Percentiles rank a stretch among this genome's conserved stretches.
These are phyloP conservation scores for Pantala flavescens DNA, from an alignment of 1,140 invertebrate genomes.

Conservation along the genomic window DNA sequence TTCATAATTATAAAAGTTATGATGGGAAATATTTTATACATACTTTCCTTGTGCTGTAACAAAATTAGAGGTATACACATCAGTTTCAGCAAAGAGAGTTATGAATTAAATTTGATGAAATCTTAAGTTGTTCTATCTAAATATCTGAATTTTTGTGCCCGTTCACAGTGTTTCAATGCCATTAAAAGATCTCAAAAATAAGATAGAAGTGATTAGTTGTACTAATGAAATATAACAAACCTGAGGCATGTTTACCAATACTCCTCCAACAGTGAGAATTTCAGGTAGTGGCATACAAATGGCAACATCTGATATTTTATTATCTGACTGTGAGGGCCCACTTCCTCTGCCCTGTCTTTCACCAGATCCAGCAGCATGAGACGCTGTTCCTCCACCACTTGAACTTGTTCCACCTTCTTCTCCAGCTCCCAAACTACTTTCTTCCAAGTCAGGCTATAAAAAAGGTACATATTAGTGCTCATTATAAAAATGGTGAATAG, in stretches of 20 bases:
- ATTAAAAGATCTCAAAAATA: no score
- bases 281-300: slow-evolving; percentile 51
- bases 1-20: no score
- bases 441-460: slow-evolving; percentile 7
- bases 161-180: no score
- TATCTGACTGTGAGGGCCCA: background rate
- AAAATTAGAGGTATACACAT: no score
- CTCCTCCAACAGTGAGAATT: slow-evolving; percentile 65
- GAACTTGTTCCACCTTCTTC: background rate
- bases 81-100: no score
- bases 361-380: slow-evolving; percentile 40
- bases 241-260: slow-evolving; percentile 81
- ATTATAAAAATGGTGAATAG: no score
- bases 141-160: no score
- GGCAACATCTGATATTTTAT: slow-evolving; percentile 40
- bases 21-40: no score
- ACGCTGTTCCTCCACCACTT: background rate
- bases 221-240: slow-evolving; percentile 43
- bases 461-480: background rate
- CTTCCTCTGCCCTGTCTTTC: slow-evolving; percentile 29
- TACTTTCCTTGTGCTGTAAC: no score
- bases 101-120: no score
- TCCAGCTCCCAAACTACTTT: background rate
- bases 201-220: no score
- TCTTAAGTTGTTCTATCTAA: no score